A percentile compares a stretch with the other conserved stretches of the same genome.
These are phyloP conservation scores for Coptotermes formosanus DNA, from an alignment of 1,140 invertebrate genomes.

Conservation along the genomic window DNA sequence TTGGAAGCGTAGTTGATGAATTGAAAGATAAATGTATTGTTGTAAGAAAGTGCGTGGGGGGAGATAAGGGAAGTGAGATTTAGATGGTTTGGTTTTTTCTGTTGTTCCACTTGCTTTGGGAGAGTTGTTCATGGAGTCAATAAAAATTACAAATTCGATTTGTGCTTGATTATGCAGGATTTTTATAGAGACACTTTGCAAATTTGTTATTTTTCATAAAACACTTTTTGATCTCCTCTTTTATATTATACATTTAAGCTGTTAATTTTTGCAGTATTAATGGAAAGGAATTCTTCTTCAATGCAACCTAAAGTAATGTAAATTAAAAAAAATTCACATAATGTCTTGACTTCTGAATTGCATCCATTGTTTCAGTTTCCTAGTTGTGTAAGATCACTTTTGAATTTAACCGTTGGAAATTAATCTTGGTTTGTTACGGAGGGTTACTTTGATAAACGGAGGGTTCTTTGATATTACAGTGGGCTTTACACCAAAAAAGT, in stretches of 20 bases:
- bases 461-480: not conserved
- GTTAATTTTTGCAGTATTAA: too few relatives aligned
- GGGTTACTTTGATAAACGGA: not conserved
- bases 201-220: too few relatives aligned
- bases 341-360: constrained; percentile 3
- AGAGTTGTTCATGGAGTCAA: too few relatives aligned
- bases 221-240: too few relatives aligned
- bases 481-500: not conserved
- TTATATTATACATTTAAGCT: too few relatives aligned
- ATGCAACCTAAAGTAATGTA: too few relatives aligned
- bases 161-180: too few relatives aligned
- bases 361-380: not conserved
- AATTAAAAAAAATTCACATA: not conserved
- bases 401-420: constrained; percentile 2
- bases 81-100: not conserved
- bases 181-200: too few relatives aligned
- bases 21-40: not conserved
- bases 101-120: not conserved
- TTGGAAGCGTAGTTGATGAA: not conserved
- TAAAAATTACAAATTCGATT: too few relatives aligned
- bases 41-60: not conserved
- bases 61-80: not conserved
- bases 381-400: not conserved
- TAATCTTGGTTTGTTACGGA: constrained; percentile 13
- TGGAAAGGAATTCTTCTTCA: too few relatives aligned